A percentile compares a stretch with the other conserved stretches of the same genome.
Conservation (phyloP, 1,140 invertebrate species). For the Trachymyrmex septentrionalis region DNA sequence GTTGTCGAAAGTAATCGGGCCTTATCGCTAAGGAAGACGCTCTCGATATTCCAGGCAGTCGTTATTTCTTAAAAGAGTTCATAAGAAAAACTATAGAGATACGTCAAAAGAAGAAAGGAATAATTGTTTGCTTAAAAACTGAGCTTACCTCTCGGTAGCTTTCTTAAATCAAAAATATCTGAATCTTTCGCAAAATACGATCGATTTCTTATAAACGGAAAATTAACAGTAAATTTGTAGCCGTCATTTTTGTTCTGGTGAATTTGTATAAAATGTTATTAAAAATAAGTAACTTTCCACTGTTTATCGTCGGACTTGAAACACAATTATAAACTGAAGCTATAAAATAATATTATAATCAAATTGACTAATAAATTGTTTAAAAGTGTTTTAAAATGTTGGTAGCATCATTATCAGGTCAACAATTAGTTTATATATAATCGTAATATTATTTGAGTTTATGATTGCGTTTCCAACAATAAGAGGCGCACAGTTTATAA, state of each 20-base stretch:
- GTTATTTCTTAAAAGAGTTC: conserved; percentile 53
- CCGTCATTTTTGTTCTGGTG: background rate
- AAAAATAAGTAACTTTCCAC: background rate
- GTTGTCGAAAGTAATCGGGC: conserved; percentile 65
- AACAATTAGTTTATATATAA: too few relatives aligned
- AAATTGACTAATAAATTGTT: too few relatives aligned
- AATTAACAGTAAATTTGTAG: background rate
- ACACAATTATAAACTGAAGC: too few relatives aligned
- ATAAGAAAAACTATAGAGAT: conserved; percentile 24
- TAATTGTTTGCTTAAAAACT: background rate
- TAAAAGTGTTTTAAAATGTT: too few relatives aligned
- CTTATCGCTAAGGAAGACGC: conserved; percentile 53
- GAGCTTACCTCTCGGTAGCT: too few relatives aligned
- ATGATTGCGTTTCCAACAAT: too few relatives aligned
- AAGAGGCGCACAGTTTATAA: too few relatives aligned
- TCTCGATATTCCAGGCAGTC: conserved; percentile 23
- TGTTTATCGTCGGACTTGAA: too few relatives aligned
- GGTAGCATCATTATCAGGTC: too few relatives aligned
- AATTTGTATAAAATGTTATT: background rate
- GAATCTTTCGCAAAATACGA: background rate
- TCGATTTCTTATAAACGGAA: background rate
- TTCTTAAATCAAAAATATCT: background rate
- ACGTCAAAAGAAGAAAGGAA: background rate
- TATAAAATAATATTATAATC: too few relatives aligned
- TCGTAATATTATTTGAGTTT: too few relatives aligned